Conservation (phyloP, 2,797 vertebrate genomes). For the Acanthurus leucopareius region DNA sequence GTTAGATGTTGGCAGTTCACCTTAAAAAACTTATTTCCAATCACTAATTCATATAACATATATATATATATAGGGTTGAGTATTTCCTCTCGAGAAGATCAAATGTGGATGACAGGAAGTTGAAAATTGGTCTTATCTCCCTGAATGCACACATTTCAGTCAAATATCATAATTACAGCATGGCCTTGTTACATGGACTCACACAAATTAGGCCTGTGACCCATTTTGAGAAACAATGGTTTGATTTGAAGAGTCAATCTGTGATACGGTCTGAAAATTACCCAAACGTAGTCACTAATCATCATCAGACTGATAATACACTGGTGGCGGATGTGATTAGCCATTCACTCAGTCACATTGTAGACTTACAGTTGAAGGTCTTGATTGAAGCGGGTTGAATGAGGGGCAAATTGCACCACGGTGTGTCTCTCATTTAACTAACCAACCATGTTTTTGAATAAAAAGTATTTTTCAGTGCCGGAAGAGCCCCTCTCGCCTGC, state of each 20-base stretch:
- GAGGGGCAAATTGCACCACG: constrained; percentile 42
- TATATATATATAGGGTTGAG: background rate
- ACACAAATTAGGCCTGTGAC: constrained; percentile 36
- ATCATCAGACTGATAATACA: constrained; percentile 34
- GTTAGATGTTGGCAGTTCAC: too few species aligned
- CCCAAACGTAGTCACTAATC: constrained; percentile 31
- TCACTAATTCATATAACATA: background rate
- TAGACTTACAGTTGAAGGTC: constrained; percentile 20
- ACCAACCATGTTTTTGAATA: constrained; percentile 45
- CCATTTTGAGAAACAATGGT: constrained; percentile 46
- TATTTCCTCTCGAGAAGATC: background rate
- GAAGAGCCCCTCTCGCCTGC: constrained; percentile 37
- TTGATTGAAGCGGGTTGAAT: constrained; percentile 55
- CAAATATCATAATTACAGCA: constrained; percentile 23
- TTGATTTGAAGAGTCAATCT: constrained; percentile 50
- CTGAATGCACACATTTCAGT: background rate
- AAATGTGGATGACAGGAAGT: background rate
- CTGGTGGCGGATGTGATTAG: constrained; percentile 51
- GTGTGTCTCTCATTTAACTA: constrained; percentile 51
- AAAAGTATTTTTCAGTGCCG: constrained; percentile 60
- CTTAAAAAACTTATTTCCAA: too few species aligned
- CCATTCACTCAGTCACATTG: constrained; percentile 41
- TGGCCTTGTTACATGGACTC: background rate
- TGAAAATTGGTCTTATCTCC: background rate
- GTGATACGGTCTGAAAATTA: constrained; percentile 29